phyloP scores from a whole-genome alignment of 2,797 vertebrate species.

The Leuciscus waleckii region DNA sequence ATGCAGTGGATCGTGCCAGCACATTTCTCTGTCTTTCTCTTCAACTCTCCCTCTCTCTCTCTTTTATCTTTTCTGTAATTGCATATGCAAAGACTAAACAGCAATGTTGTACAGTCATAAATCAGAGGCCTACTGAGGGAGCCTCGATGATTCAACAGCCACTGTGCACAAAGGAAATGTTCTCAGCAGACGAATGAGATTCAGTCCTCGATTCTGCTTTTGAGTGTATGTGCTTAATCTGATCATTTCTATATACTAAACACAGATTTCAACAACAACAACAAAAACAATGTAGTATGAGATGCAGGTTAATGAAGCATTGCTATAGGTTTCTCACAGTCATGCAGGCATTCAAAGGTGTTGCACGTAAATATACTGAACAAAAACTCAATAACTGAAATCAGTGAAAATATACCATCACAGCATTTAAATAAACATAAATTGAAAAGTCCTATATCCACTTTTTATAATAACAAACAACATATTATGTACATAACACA shows the following conservation, averaged over 20 bases:
- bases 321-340: not conserved
- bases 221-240: constrained; percentile 10
- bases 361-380: not conserved
- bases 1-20: constrained; percentile 15
- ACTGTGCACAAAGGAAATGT: constrained; percentile 50
- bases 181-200: constrained; percentile 38
- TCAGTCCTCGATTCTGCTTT: constrained; percentile 19
- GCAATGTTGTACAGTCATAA: constrained; percentile 64
- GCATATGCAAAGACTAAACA: constrained; percentile 64
- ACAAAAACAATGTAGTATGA: not conserved
- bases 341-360: not conserved
- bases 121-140: constrained; percentile 64
- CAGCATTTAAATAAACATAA: not conserved
- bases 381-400: too few relatives aligned
- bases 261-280: not conserved
- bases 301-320: not conserved
- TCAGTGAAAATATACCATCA: not conserved
- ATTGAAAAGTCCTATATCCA: not conserved
- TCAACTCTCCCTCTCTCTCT: constrained; percentile 8
- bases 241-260: not conserved
- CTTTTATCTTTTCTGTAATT: constrained; percentile 68
- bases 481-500: not conserved
- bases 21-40: constrained; percentile 36
- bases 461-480: not conserved
- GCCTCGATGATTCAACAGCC: constrained; percentile 56